These are phyloP conservation scores for Cladopsammia gracilis DNA, from an alignment of 64 coral and sea anemone species.

Conservation along the genomic window DNA sequence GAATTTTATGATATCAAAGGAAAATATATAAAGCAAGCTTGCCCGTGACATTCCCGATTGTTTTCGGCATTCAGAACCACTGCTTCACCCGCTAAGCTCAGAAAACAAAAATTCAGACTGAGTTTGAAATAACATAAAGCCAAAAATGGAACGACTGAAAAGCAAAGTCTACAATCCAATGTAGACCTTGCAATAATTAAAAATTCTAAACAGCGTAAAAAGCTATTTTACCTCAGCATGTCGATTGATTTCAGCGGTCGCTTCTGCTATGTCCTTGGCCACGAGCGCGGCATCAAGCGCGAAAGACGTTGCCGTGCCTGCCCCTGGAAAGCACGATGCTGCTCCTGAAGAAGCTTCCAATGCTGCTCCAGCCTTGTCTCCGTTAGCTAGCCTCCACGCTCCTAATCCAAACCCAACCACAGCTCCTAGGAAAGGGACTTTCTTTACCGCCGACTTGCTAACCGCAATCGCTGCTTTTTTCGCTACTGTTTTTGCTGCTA, in stretches of 20 bases:
- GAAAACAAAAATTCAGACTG: no score
- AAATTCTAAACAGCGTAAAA: no score
- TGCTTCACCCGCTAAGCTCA: no score
- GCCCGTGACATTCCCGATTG: no score
- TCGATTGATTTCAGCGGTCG: not conserved
- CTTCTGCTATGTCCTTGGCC: constrained; percentile 16
- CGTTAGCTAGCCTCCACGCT: not conserved
- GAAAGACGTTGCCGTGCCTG: constrained; percentile 7
- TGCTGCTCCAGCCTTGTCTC: constrained; percentile 3
- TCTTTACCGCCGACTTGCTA: not conserved
- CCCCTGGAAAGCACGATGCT: constrained; percentile 22
- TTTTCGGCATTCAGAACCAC: no score
- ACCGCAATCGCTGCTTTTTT: constrained; percentile 7
- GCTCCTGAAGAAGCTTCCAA: constrained; percentile 38
- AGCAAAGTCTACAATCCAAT: no score
- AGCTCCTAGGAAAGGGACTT: not conserved
- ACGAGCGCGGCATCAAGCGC: constrained; percentile 12
- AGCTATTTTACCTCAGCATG: constrained; percentile 16
- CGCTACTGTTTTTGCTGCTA: not conserved
- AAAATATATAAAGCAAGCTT: no score
- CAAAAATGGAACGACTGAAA: no score
- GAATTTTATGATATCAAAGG: no score
- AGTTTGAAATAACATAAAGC: no score
- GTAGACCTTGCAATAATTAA: no score
- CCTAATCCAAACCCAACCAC: constrained; percentile 17